phyloP scores from a whole-genome alignment of 2,888 invertebrate genomes.

The Amaurobius ferox region DNA sequence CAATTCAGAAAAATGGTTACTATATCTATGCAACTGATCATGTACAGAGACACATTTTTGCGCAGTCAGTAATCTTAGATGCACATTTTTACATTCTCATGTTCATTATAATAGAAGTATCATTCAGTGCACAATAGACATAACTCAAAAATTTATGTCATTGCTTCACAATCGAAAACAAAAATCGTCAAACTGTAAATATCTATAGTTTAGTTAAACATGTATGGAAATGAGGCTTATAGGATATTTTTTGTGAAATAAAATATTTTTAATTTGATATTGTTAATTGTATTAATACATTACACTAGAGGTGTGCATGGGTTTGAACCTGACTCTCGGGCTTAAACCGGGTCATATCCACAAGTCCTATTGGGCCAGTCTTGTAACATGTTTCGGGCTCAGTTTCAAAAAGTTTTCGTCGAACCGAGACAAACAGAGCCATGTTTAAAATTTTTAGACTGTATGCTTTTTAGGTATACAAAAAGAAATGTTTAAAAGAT shows the following conservation, averaged over 20 bases:
- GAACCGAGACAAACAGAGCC: no score
- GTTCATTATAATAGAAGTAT: background rate
- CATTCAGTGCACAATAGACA: slow-evolving; percentile 20
- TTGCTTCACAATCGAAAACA: slow-evolving; percentile 1
- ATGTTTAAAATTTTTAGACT: no score
- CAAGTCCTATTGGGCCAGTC: no score
- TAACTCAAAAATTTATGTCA: background rate
- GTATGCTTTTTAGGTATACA: no score
- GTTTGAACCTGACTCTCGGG: no score
- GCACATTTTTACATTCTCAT: slow-evolving; percentile 27
- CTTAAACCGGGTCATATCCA: no score
- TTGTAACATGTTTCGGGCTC: no score
- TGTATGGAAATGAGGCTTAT: slow-evolving; percentile 25
- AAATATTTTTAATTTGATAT: slow-evolving; percentile 12
- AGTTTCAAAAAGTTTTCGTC: no score
- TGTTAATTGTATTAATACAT: no score
- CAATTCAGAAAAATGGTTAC: background rate
- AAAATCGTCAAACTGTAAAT: background rate
- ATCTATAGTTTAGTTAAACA: background rate
- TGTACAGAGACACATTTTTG: slow-evolving; percentile 16
- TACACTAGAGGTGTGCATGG: no score
- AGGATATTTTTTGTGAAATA: slow-evolving; percentile 21
- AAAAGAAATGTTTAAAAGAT: no score
- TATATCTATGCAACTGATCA: slow-evolving; percentile 18
- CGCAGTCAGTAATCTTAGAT: slow-evolving; percentile 8